Conservation (phyloP, 2,888 invertebrate genomes). For the Heliconius aoede region DNA sequence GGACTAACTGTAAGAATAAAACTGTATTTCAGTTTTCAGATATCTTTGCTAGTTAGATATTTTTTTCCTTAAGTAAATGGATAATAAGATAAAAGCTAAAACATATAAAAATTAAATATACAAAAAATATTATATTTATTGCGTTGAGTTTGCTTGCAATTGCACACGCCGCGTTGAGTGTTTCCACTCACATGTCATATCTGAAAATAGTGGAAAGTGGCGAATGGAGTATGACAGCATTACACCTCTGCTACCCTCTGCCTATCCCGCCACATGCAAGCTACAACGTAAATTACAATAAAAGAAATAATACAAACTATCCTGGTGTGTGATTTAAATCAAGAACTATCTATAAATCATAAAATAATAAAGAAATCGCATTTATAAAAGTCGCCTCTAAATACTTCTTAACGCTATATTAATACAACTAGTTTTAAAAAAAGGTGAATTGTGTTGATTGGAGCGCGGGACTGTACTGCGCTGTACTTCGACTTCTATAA, state of each 20-base stretch:
- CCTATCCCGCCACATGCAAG: too few relatives aligned
- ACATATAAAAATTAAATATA: too few relatives aligned
- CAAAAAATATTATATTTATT: too few relatives aligned
- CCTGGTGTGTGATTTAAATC: not conserved
- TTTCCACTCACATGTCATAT: too few relatives aligned
- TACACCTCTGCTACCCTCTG: too few relatives aligned
- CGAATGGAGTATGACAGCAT: too few relatives aligned
- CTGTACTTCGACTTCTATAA: conserved; percentile 17
- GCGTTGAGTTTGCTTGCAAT: too few relatives aligned
- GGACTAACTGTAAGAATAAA: not conserved
- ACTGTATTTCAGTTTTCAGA: not conserved
- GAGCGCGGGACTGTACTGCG: conserved; percentile 21
- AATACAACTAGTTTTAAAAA: not conserved
- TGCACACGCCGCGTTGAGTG: too few relatives aligned
- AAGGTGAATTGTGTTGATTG: conserved; percentile 11
- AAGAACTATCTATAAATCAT: not conserved
- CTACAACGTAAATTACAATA: too few relatives aligned
- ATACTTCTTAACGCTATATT: not conserved
- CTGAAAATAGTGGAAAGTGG: too few relatives aligned
- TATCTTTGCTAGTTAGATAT: not conserved
- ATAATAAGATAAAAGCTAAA: not conserved
- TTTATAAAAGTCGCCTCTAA: not conserved
- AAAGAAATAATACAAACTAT: too few relatives aligned
- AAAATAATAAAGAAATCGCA: not conserved
- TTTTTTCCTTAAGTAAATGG: not conserved